phyloP scores from a whole-genome alignment of 2,797 vertebrate genomes.

The Typhlichthys subterraneus region DNA sequence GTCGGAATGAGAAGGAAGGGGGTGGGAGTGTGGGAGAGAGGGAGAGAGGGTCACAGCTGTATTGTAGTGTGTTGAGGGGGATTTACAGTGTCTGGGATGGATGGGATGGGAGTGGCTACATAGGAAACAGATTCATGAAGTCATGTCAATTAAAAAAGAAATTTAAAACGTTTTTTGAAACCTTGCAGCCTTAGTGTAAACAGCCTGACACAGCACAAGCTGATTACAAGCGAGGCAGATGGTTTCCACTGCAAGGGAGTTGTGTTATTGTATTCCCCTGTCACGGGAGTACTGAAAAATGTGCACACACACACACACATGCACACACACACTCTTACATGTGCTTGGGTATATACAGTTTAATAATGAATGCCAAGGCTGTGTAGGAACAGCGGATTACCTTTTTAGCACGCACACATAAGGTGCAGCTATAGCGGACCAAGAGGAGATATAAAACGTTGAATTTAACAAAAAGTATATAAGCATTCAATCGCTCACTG shows the following conservation, averaged over 20 bases:
- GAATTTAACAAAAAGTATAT: too few species aligned
- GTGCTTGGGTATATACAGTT: too few species aligned
- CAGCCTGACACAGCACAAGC: constrained; percentile 63
- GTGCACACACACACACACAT: constrained; percentile 6
- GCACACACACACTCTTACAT: too few species aligned
- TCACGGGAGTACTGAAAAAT: constrained; percentile 56
- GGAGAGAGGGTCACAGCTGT: neutral
- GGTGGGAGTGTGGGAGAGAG: too few species aligned
- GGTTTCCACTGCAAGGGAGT: constrained; percentile 64
- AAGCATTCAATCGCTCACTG: too few species aligned
- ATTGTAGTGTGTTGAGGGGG: constrained; percentile 18
- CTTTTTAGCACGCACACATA: neutral
- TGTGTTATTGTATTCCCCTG: constrained; percentile 69
- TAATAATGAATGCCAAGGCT: too few species aligned
- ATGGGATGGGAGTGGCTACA: constrained; percentile 2
- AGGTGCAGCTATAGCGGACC: too few species aligned
- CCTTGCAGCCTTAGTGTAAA: constrained; percentile 66
- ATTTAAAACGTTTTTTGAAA: constrained; percentile 16
- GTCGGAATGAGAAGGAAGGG: too few species aligned
- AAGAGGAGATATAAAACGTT: too few species aligned
- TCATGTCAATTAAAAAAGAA: constrained; percentile 4
- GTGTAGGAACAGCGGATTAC: neutral
- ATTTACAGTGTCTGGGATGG: constrained; percentile 26
- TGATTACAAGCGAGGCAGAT: constrained; percentile 69
- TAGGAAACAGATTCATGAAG: constrained; percentile 62